phyloP scores from a whole-genome alignment of 2,888 invertebrate species.

The Xanthostigma xanthostigma region DNA sequence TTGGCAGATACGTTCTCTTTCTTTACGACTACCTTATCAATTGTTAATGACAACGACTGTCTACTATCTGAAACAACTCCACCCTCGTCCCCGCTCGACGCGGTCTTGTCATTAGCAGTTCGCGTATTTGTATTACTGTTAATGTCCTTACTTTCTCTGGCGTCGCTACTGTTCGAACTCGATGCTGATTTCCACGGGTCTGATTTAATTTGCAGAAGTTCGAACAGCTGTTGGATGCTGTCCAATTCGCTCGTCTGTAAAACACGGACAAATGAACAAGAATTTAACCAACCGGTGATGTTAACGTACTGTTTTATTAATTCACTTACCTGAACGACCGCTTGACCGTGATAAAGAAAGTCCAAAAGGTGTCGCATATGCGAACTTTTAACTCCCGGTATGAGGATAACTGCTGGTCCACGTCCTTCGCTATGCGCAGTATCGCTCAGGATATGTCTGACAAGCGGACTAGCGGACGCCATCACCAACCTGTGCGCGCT shows the following conservation, averaged over 20 bases:
- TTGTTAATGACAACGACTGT: slow-evolving; percentile 10
- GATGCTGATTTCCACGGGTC: slow-evolving; percentile 49
- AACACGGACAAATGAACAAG: slow-evolving; percentile 4
- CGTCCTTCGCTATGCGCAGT: slow-evolving; percentile 53
- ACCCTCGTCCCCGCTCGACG: slow-evolving; percentile 34
- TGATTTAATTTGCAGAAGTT: slow-evolving; percentile 71
- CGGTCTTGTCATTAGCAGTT: slow-evolving; percentile 35
- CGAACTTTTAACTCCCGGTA: slow-evolving; percentile 66
- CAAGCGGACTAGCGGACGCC: slow-evolving; percentile 74
- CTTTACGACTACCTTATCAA: slow-evolving; percentile 15
- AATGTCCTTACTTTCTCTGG: slow-evolving; percentile 31
- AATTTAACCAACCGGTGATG: not conserved
- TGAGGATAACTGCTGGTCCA: slow-evolving; percentile 63
- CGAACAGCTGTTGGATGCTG: slow-evolving; percentile 68
- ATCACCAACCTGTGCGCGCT: slow-evolving; percentile 74
- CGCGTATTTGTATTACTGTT: slow-evolving; percentile 31
- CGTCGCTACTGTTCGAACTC: slow-evolving; percentile 20
- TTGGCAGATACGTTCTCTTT: slow-evolving; percentile 26
- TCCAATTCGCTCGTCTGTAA: slow-evolving; percentile 65
- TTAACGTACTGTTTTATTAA: not conserved
- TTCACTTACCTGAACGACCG: slow-evolving; percentile 52
- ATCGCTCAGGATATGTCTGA: slow-evolving; percentile 62
- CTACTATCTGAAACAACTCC: slow-evolving; percentile 15
- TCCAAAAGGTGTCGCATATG: slow-evolving; percentile 71
- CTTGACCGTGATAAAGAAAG: slow-evolving; percentile 76